Evolutionary conservation across 2,113 vertebrate genomes (phyloP).

Genomic region (Lutjanus erythropterus): DNA sequence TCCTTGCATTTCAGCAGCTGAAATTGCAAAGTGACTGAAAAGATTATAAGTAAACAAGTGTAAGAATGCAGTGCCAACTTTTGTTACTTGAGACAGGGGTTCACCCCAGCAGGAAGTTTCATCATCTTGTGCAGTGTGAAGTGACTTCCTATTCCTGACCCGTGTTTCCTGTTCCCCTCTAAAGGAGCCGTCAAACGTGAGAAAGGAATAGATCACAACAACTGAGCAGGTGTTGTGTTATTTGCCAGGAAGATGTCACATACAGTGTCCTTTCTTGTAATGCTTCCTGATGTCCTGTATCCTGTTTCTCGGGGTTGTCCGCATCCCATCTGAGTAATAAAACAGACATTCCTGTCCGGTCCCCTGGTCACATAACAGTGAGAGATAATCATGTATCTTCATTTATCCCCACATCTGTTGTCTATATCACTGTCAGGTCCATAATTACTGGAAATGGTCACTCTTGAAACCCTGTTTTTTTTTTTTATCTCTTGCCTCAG

Average conservation of each 20-base stretch:
- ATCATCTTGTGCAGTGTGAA: constrained; percentile 33
- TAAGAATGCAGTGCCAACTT: too few species aligned
- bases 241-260: constrained; percentile 40
- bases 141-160: constrained; percentile 55
- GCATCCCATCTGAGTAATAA: constrained; percentile 37
- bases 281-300: constrained; percentile 60
- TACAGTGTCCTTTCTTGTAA: constrained; percentile 29
- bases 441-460: neutral
- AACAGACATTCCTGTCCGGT: neutral
- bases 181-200: constrained; percentile 8
- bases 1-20: too few species aligned
- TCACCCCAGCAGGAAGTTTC: constrained; percentile 27
- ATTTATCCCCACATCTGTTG: neutral
- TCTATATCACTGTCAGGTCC: neutral
- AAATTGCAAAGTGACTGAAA: too few species aligned
- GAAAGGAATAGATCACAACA: constrained; percentile 30
- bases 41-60: neutral
- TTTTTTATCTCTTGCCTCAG: neutral
- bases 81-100: too few species aligned
- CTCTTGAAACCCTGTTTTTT: neutral
- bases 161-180: constrained; percentile 39
- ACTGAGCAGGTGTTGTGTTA: constrained; percentile 40
- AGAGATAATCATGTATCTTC: neutral
- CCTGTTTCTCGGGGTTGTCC: constrained; percentile 50
- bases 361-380: neutral